Conservation (phyloP, 1,140 invertebrate genomes). For the Mamestra configurata region DNA sequence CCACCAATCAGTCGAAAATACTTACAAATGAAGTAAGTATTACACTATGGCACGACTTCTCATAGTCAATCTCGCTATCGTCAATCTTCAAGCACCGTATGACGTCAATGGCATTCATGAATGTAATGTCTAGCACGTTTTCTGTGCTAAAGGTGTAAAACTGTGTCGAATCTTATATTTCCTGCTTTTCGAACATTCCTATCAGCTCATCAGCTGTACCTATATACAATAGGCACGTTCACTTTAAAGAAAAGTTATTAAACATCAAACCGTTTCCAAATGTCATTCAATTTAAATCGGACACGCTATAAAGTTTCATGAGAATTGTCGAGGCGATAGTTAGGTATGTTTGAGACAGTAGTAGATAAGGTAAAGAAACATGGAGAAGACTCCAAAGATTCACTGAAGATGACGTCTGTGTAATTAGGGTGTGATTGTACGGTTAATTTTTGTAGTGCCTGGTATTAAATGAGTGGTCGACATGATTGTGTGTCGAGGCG, state of each 20-base stretch:
- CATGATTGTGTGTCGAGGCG: conserved; percentile 76
- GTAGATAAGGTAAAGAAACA: neutral
- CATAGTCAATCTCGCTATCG: conserved; percentile 27
- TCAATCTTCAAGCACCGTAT: conserved; percentile 37
- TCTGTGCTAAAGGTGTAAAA: conserved; percentile 22
- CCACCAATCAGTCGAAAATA: conserved; percentile 17
- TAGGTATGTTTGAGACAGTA: neutral
- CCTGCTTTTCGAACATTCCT: neutral
- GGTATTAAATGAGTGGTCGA: conserved; percentile 76
- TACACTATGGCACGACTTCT: conserved; percentile 24
- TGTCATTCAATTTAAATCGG: neutral
- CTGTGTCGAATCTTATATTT: conserved; percentile 28
- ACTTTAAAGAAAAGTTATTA: neutral
- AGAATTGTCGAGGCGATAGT: neutral
- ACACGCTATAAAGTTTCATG: neutral
- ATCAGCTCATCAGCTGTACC: neutral
- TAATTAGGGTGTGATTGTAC: conserved; percentile 28
- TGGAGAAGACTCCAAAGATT: neutral
- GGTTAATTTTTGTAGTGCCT: conserved; percentile 62
- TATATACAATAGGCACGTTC: no score
- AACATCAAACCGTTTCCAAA: neutral
- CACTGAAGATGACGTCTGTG: neutral
- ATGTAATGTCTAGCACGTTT: conserved; percentile 36
- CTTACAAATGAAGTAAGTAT: conserved; percentile 35
- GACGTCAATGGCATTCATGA: conserved; percentile 41